Evolutionary conservation across 2,113 vertebrate genomes (phyloP).

Genomic region (Orthonyx spaldingii): DNA sequence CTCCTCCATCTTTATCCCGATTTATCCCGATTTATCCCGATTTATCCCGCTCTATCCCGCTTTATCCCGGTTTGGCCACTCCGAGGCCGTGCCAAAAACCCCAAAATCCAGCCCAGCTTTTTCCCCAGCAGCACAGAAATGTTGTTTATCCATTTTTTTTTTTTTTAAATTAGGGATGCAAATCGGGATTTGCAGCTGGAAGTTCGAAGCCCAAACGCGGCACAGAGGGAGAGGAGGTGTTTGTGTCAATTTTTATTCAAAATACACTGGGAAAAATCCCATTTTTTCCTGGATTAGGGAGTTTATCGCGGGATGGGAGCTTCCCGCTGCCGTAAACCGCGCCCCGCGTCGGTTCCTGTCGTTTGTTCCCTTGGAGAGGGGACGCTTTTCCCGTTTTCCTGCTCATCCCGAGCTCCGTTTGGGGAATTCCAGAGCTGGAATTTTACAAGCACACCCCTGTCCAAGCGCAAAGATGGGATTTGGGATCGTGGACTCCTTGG

Average conservation of each 20-base stretch:
- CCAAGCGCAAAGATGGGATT: rapidly evolving
- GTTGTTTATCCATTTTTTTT: background rate
- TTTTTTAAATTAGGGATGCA: background rate
- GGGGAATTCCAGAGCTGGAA: background rate
- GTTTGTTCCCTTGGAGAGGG: background rate
- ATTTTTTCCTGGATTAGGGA: background rate
- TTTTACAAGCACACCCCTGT: background rate
- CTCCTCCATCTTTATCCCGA: background rate
- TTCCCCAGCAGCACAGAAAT: background rate
- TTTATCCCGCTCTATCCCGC: no score
- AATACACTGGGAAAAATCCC: background rate
- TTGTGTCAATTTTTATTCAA: background rate
- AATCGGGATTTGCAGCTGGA: background rate
- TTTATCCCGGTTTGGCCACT: background rate
- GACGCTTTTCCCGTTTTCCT: background rate
- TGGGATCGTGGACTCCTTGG: background rate
- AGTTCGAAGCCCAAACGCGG: background rate
- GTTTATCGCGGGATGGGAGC: background rate
- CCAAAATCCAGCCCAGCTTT: background rate
- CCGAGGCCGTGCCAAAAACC: background rate
- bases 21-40: background rate
- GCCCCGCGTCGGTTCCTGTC: background rate
- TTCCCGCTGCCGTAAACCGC: background rate
- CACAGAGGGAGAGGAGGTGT: background rate
- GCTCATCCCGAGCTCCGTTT: background rate